Evolutionary conservation across 2,888 invertebrate genomes (phyloP).

Genomic region (Netelia inedita): DNA sequence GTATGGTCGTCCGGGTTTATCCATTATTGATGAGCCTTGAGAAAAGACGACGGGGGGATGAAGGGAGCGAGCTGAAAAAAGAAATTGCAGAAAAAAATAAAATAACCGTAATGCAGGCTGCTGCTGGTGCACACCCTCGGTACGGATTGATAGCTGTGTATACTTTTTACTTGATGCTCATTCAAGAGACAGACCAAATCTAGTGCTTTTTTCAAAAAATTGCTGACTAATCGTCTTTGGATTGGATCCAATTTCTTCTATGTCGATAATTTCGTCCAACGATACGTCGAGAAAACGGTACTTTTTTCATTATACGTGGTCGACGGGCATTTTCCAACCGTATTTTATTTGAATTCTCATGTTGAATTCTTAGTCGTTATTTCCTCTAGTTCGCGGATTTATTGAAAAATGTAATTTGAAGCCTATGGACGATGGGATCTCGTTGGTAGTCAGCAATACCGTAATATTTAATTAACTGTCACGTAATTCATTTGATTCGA

Average conservation of each 20-base stretch:
- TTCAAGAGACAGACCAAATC: not conserved
- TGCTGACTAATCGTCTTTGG: slow-evolving; percentile 33
- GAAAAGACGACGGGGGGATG: not conserved
- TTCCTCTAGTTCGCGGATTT: not conserved
- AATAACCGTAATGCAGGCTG: not conserved
- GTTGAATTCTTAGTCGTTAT: not conserved
- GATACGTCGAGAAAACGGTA: slow-evolving; percentile 27
- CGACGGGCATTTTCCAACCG: not conserved
- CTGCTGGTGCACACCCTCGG: not conserved
- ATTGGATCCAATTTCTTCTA: slow-evolving; percentile 36
- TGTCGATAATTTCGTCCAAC: slow-evolving; percentile 34
- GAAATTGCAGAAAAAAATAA: not conserved
- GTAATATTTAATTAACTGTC: not conserved
- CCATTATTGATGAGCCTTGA: not conserved
- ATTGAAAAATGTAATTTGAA: not conserved
- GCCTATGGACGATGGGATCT: too few species aligned
- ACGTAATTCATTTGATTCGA: too few species aligned
- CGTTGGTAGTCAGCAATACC: too few species aligned
- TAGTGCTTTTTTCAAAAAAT: slow-evolving; percentile 7
- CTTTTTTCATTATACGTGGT: slow-evolving; percentile 13
- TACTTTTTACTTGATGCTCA: not conserved
- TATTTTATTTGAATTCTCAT: not conserved
- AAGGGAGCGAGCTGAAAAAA: not conserved
- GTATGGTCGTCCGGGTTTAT: not conserved
- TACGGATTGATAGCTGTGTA: not conserved